These are phyloP conservation scores for Oligia fasciuncula DNA, from an alignment of 2,888 invertebrate genomes.

Conservation along the genomic window DNA sequence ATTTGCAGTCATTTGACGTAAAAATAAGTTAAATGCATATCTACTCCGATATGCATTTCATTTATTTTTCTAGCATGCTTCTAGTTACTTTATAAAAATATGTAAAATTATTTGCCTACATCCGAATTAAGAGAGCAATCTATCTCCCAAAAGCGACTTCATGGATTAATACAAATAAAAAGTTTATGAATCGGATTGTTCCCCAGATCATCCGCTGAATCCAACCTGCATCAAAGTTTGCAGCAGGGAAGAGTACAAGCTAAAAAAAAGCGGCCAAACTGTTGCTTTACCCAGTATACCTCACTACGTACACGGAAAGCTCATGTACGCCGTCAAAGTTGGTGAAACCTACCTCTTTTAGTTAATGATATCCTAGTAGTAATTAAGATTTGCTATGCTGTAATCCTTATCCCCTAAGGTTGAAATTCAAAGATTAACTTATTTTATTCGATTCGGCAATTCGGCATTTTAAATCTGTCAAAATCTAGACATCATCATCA, in stretches of 20 bases:
- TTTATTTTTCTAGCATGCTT: not conserved
- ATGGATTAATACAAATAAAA: not conserved
- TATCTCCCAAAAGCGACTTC: not conserved
- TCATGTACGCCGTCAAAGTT: slow-evolving; percentile 85
- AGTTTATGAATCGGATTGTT: not conserved
- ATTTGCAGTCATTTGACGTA: not conserved
- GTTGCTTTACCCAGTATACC: slow-evolving; percentile 70
- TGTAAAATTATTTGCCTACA: not conserved
- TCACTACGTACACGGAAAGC: slow-evolving; percentile 82
- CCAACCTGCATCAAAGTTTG: slow-evolving; percentile 86
- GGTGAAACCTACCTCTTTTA: slow-evolving; percentile 66
- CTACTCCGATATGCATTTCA: not conserved
- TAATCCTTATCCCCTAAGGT: slow-evolving; percentile 53
- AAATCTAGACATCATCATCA: not conserved
- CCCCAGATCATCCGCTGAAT: slow-evolving; percentile 80
- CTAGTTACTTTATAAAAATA: not conserved
- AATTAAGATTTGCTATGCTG: slow-evolving; percentile 62
- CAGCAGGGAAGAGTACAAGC: slow-evolving; percentile 80
- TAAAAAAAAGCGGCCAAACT: slow-evolving; percentile 72
- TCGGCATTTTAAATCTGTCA: not conserved
- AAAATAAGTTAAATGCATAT: not conserved
- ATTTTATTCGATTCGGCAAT: not conserved
- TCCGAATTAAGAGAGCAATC: not conserved
- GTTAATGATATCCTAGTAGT: slow-evolving; percentile 57
- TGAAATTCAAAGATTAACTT: slow-evolving; percentile 26